Conservation (phyloP, 1,140 invertebrate genomes). For the Uloborus diversus region DNA sequence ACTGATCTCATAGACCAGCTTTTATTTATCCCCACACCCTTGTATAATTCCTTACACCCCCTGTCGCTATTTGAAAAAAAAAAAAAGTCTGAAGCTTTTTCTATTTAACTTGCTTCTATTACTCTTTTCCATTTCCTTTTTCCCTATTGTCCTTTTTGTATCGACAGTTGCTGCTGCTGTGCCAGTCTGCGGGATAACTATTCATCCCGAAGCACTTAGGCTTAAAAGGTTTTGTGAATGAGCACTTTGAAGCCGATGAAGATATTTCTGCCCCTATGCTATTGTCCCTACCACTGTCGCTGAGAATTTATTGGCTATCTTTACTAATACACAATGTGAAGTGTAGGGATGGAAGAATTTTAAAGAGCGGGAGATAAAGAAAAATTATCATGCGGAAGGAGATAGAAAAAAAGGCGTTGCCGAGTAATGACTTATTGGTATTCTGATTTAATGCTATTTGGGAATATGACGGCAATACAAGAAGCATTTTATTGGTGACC, state of each 20-base stretch:
- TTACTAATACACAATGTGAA: neutral
- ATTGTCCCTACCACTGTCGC: slow-evolving; percentile 28
- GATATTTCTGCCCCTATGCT: slow-evolving; percentile 44
- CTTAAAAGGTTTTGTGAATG: slow-evolving; percentile 55
- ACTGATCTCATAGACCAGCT: slow-evolving; percentile 22
- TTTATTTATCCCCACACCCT: no score
- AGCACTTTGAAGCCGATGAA: slow-evolving; percentile 51
- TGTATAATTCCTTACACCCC: slow-evolving; percentile 2
- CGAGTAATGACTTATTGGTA: no score
- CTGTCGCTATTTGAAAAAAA: slow-evolving; percentile 34
- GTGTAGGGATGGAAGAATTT: neutral
- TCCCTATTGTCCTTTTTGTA: neutral
- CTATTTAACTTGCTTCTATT: slow-evolving; percentile 37
- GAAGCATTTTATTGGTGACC: no score
- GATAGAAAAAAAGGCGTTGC: no score
- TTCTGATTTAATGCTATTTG: no score
- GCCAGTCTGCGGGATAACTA: slow-evolving; percentile 3
- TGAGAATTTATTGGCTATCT: slow-evolving; percentile 35
- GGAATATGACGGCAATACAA: no score
- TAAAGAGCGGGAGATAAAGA: neutral
- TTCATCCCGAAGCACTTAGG: slow-evolving; percentile 42
- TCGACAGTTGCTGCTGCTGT: neutral
- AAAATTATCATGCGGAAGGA: no score
- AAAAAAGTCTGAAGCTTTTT: slow-evolving; percentile 6
- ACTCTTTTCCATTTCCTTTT: slow-evolving; percentile 9